A percentile compares a stretch with the other conserved stretches of the same genome.
phyloP scores from a whole-genome alignment of 2,113 vertebrate species.

The Antechinus stuartii region DNA sequence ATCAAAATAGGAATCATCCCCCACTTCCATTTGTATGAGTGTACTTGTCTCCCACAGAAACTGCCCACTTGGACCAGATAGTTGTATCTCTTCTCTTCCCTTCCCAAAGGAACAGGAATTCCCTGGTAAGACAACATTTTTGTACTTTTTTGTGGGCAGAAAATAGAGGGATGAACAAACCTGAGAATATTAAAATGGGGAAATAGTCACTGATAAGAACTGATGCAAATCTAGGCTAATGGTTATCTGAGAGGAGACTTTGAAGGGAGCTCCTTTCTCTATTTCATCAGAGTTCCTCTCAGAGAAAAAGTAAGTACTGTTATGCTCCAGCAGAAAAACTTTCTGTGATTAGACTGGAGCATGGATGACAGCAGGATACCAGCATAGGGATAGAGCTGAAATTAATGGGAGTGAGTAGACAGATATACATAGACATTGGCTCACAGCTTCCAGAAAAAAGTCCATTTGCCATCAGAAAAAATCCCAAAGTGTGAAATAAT shows the following conservation, averaged over 20 bases:
- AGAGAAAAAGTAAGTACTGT: neutral
- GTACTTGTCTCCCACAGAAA: neutral
- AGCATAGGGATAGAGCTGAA: neutral
- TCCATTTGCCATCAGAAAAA: neutral
- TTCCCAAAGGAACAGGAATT: neutral
- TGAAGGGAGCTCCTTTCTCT: neutral
- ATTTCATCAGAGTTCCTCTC: neutral
- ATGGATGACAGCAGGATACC: neutral
- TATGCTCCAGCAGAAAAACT: neutral
- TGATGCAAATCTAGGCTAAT: neutral
- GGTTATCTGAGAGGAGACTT: neutral
- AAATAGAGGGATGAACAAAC: neutral
- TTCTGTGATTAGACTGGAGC: neutral
- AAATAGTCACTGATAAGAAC: neutral
- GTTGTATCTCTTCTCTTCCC: neutral
- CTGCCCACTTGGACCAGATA: neutral
- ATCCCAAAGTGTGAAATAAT: neutral
- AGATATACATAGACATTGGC: neutral
- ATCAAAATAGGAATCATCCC: neutral
- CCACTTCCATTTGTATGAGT: neutral
- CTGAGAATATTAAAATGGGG: neutral
- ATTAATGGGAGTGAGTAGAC: neutral
- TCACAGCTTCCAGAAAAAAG: neutral
- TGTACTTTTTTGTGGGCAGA: neutral
- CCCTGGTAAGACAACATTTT: neutral